Base-by-base conservation (phyloP, 2,888 invertebrate genomes). In the Ophioninae sp. region DNA sequence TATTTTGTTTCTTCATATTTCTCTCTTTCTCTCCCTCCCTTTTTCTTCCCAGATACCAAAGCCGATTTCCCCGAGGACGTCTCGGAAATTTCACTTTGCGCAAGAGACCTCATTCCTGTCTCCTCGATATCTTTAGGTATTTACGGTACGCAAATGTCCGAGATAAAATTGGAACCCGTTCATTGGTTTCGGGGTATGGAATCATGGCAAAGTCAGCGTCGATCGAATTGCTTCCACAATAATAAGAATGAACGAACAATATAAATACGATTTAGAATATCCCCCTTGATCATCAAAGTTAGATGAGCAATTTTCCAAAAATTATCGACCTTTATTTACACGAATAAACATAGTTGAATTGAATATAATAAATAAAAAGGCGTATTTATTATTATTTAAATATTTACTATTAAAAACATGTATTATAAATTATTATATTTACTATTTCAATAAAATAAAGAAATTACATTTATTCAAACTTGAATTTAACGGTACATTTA, bases 21-120 rank as follows among this genome's bases (percentile, higher is more conserved):
- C 17, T 44, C 23, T 17, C 41, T 23, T 23, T 0, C 44, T 7
- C 56, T 6, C 23, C 56, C 56, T 69, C 30, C 30, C 30, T 69
- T 7, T 56, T 7, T 69, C 21, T 23, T 13, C 44, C 2, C 37
- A 7, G 17, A 17, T 65, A n/a, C 21, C 68, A 10, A 79, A 69
- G 69, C 56, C 65, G 37, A 75, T 57, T 73, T 79, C 78, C 69
- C 20, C 64, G 30, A 68, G 50, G 44, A 37, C 44, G 50, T 75
- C 70, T 50, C 41, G 62, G 44, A 72, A 82, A 79, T 73, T 62
- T 73, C 64, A 41, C 50, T 79, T 82, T 76, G 57, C 75, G 69
- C 75, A 72, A 82, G 61, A 68, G 30, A 37, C 37, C 13, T 44
- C n/a, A 23, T 69, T 30, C 23, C 30, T 56, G 21, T 69, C 30